Base-by-base conservation (phyloP, 2,888 invertebrate genomes). In the Agonopterix alstromeriana region DNA sequence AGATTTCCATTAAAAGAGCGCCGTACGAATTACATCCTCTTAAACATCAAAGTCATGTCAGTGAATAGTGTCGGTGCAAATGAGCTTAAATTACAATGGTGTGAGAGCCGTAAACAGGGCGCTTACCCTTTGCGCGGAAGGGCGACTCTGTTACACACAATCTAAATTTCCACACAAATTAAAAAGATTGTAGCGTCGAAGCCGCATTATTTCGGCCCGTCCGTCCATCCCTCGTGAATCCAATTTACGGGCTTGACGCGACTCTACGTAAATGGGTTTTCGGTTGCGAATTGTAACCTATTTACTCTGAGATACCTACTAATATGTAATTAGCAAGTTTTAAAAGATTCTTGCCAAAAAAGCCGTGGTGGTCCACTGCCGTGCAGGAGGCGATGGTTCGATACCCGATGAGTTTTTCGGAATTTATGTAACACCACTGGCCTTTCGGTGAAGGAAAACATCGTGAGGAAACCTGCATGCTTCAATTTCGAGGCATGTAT, bases 261-360 rank as follows among this genome's bases (percentile, higher is more conserved):
- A 71, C 73, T 73, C 73, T 60, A 53, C 64, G 63, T 82, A 83
- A 27, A 83, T 82, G 73, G 76, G 77, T 78, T 84, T 82, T 77
- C 61, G 67, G 67, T 56, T 63, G 65, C 63, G 63, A 67, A 73
- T 70, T 73, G 73, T 77, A 77, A 72, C 65, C 73, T 75, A 77
- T 80, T 77, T 76, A 77, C 62, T 64, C 66, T 67, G 61, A 65
- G 61, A 61, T 59, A 62, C 60, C 61, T 65, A 53, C 59, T 63
- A 68, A 67, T 60, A 60, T 53, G 60, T 55, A 55, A 62, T 65
- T 63, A 65, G 53, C 49, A 42, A 45, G 53, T 52, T 51, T 59
- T 57, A 55, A 55, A 56, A 53, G 47, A 54, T 12, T 42, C 42
- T 42, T n/a, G n/a, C n/a, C n/a, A n/a, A n/a, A n/a, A n/a, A n/a